A percentile compares a stretch with the other conserved stretches of the same genome.
Conservation (phyloP, 2,888 invertebrate genomes). For the Bruchidius siliquastri region DNA sequence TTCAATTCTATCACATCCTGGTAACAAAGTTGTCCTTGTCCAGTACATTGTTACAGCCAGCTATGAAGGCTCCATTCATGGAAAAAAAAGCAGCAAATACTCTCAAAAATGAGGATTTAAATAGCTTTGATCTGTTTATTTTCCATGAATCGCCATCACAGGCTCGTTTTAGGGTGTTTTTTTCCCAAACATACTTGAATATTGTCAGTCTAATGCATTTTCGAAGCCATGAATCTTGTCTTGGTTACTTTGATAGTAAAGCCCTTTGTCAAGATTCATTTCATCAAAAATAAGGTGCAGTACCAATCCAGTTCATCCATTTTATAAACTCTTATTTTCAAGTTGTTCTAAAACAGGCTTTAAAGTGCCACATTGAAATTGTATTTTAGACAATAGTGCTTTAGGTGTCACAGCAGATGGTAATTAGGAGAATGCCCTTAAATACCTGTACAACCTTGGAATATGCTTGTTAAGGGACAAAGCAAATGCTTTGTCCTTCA, state of each 20-base stretch:
- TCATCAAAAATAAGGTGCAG: conserved; percentile 24
- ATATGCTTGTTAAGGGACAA: conserved; percentile 25
- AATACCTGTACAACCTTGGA: conserved; percentile 22
- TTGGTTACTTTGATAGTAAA: conserved; percentile 16
- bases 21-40: too few relatives aligned
- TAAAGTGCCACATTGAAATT: conserved; percentile 20
- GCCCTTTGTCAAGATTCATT: conserved; percentile 14
- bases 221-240: conserved; percentile 17
- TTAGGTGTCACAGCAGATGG: conserved; percentile 22
- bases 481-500: conserved; percentile 22
- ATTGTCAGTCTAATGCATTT: too few relatives aligned
- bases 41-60: too few relatives aligned
- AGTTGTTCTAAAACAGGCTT: conserved; percentile 10
- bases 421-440: conserved; percentile 20
- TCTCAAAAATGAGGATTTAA: too few relatives aligned
- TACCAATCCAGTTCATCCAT: conserved; percentile 12
- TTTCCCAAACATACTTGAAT: too few relatives aligned
- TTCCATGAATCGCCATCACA: too few relatives aligned
- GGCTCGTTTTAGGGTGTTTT: too few relatives aligned
- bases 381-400: conserved; percentile 18
- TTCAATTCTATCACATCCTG: too few relatives aligned
- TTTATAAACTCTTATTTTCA: too few relatives aligned
- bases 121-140: too few relatives aligned
- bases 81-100: too few relatives aligned
- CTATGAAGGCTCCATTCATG: too few relatives aligned